Evolutionary conservation across 2,113 vertebrate genomes (phyloP).

Genomic region (Gallinago paraguaiae): DNA sequence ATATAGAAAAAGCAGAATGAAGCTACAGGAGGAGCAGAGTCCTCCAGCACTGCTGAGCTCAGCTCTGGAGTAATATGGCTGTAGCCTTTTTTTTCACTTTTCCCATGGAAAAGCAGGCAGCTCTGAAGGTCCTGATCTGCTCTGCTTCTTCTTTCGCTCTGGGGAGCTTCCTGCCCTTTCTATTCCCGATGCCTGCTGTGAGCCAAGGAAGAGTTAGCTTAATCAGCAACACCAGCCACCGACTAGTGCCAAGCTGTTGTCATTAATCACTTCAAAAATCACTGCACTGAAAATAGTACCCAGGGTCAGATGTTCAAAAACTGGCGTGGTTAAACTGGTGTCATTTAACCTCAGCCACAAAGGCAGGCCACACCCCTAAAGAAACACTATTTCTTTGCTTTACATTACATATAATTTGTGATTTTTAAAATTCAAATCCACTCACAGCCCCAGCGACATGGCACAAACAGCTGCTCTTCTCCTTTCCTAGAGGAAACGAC

Average conservation of each 20-base stretch:
- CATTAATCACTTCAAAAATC: slow-evolving; percentile 38
- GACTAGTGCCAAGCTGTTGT: slow-evolving; percentile 35
- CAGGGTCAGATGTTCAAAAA: slow-evolving; percentile 24
- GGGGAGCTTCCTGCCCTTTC: slow-evolving; percentile 22
- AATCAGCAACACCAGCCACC: slow-evolving; percentile 40
- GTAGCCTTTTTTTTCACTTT: not conserved
- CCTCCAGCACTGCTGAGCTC: slow-evolving; percentile 10
- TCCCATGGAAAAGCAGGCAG: not conserved
- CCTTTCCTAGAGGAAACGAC: not conserved
- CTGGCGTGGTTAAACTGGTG: not conserved
- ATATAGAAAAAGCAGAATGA: not conserved
- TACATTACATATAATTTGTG: not conserved
- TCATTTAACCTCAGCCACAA: not conserved
- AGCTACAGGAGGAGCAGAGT: not conserved
- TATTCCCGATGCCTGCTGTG: slow-evolving; percentile 8
- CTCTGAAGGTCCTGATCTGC: not conserved
- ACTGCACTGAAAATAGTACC: slow-evolving; percentile 20
- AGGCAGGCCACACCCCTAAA: not conserved
- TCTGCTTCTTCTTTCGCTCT: not conserved
- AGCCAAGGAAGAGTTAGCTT: slow-evolving; percentile 51
- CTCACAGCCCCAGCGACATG: not conserved
- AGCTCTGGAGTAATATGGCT: not conserved
- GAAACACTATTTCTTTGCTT: not conserved
- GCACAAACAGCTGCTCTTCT: not conserved
- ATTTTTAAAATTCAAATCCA: not conserved